Conservation (phyloP, 1,140 invertebrate genomes). For the Eupristina koningsbergeri region DNA sequence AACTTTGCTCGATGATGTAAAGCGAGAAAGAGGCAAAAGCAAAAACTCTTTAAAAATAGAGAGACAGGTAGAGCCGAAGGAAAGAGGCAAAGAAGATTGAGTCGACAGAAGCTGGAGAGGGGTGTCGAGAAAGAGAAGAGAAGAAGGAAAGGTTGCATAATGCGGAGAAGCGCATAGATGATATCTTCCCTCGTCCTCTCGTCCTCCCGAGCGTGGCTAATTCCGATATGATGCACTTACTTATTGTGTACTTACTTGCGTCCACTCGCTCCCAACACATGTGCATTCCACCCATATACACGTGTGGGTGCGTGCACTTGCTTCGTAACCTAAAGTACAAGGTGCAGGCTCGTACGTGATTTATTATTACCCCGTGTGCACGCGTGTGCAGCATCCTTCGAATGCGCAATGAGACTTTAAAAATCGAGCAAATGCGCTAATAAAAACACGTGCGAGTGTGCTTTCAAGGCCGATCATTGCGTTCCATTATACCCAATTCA, state of each 20-base stretch:
- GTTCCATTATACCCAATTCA: too few relatives aligned
- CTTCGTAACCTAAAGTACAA: too few relatives aligned
- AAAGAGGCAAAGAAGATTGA: background rate
- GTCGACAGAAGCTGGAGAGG: constrained; percentile 7
- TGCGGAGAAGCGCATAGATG: constrained; percentile 58
- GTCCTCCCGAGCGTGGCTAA: constrained; percentile 52
- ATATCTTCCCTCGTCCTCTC: constrained; percentile 55
- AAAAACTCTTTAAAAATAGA: background rate
- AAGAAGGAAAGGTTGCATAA: constrained; percentile 65
- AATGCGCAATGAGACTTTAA: background rate
- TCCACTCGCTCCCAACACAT: background rate
- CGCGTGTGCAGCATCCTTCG: too few relatives aligned
- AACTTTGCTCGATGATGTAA: too few relatives aligned
- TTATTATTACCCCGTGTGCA: constrained; percentile 37
- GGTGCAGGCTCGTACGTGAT: too few relatives aligned
- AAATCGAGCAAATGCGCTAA: constrained; percentile 40
- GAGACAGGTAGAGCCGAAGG: background rate
- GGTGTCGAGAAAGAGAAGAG: background rate
- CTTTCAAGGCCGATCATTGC: constrained; percentile 46
- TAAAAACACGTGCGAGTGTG: background rate
- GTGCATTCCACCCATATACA: background rate
- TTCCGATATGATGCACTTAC: constrained; percentile 54
- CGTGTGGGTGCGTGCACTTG: background rate
- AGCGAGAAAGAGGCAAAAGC: too few relatives aligned
- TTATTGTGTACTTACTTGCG: constrained; percentile 19